Evolutionary conservation across 30 jellyfish, hydroid and myxozoan species (phyloP).

Genomic region (Sanderia malayensis): DNA sequence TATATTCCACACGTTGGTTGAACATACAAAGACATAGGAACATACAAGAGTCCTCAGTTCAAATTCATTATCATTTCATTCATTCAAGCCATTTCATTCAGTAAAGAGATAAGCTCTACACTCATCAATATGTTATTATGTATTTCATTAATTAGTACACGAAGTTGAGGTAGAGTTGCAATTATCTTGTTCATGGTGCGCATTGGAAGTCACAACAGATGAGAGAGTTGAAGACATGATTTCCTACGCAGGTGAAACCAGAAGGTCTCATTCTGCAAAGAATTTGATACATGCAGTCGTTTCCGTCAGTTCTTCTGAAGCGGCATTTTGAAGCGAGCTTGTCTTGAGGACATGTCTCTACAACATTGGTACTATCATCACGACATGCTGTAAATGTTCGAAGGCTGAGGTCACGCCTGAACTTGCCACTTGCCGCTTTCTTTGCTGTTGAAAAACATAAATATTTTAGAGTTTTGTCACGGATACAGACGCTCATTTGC

Average conservation of each 20-base stretch:
- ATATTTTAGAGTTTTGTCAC: no score
- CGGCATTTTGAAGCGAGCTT: background rate
- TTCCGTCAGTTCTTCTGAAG: slow-evolving; percentile 8
- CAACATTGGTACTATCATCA: background rate
- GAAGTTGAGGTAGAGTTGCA: background rate
- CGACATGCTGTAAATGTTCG: slow-evolving; percentile 1
- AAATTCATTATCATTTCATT: no score
- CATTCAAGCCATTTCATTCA: no score
- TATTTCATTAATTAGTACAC: no score
- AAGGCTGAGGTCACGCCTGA: slow-evolving; percentile 2
- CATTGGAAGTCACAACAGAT: background rate
- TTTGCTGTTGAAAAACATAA: background rate
- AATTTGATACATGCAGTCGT: background rate
- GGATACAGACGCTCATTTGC: no score
- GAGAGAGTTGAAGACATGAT: background rate
- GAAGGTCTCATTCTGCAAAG: background rate
- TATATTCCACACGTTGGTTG: no score
- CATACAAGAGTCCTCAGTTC: no score
- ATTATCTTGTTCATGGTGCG: background rate
- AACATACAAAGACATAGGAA: no score
- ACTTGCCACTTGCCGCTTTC: background rate
- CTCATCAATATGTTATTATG: no score
- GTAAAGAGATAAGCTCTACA: no score
- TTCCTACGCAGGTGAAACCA: background rate
- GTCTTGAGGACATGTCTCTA: background rate